phyloP scores from a whole-genome alignment of 2,888 invertebrate genomes.

The Clistopyga incitator region DNA sequence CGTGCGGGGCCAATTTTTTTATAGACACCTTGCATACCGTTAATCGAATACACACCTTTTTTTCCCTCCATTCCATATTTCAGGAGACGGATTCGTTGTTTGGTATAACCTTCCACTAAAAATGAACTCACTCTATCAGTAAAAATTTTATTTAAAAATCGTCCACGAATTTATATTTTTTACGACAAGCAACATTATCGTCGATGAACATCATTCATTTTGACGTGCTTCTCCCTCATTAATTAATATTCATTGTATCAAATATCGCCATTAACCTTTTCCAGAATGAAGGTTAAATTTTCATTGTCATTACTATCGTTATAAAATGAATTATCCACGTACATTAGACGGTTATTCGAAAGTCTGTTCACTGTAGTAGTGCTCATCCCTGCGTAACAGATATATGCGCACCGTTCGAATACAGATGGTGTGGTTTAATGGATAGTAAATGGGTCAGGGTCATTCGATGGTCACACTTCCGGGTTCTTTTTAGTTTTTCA shows the following conservation, averaged over 20 bases:
- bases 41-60: not conserved
- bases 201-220: no score
- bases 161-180: not conserved
- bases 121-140: not conserved
- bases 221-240: no score
- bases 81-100: not conserved
- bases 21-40: slow-evolving; percentile 29
- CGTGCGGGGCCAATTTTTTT: not conserved
- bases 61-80: not conserved
- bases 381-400: not conserved
- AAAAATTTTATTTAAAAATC: not conserved
- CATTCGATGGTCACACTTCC: slow-evolving; percentile 21
- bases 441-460: slow-evolving; percentile 44
- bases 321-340: not conserved
- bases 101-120: not conserved
- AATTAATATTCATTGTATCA: no score
- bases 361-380: not conserved
- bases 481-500: not conserved
- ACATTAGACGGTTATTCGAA: not conserved
- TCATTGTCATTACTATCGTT: not conserved
- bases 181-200: not conserved
- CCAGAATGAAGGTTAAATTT: no score
- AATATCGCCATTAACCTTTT: no score
- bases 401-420: not conserved
- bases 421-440: not conserved